These are phyloP conservation scores for Megalops atlanticus DNA, from an alignment of 2,113 vertebrate genomes.

Conservation along the genomic window DNA sequence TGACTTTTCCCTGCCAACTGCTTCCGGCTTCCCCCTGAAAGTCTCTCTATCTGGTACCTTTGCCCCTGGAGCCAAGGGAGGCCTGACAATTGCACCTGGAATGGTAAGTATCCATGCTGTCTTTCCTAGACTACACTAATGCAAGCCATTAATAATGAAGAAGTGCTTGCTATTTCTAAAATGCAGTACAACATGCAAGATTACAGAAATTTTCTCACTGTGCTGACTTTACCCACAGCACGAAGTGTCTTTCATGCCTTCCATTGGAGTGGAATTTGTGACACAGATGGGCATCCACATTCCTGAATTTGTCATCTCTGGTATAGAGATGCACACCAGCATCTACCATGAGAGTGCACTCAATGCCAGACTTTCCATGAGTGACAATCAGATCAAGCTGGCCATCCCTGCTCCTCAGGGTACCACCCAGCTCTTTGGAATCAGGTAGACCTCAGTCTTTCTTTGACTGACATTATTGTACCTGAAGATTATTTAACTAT, in stretches of 20 bases:
- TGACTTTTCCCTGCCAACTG: constrained; percentile 82
- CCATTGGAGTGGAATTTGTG: constrained; percentile 80
- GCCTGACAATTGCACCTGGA: constrained; percentile 63
- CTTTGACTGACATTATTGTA: background rate
- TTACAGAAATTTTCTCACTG: background rate
- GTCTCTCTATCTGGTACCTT: constrained; percentile 80
- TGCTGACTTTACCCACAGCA: constrained; percentile 52
- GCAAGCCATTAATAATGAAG: background rate
- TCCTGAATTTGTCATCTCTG: constrained; percentile 76
- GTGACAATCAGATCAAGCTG: constrained; percentile 74
- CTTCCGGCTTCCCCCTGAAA: constrained; percentile 81
- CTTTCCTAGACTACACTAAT: background rate
- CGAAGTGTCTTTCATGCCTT: constrained; percentile 78
- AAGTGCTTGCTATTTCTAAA: background rate
- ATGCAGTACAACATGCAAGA: background rate
- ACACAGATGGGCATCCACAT: constrained; percentile 78
- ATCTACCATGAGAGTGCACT: constrained; percentile 82
- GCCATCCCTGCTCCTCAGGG: constrained; percentile 73
- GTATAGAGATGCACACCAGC: constrained; percentile 80
- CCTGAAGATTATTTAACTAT: background rate
- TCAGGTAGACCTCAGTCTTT: constrained; percentile 68
- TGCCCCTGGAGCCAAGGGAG: constrained; percentile 77
- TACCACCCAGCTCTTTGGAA: constrained; percentile 74
- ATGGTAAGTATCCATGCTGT: constrained; percentile 62
- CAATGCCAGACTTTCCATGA: constrained; percentile 68